Evolutionary conservation across 2,888 invertebrate species (phyloP).

Genomic region (Drosophila gaucha): DNA sequence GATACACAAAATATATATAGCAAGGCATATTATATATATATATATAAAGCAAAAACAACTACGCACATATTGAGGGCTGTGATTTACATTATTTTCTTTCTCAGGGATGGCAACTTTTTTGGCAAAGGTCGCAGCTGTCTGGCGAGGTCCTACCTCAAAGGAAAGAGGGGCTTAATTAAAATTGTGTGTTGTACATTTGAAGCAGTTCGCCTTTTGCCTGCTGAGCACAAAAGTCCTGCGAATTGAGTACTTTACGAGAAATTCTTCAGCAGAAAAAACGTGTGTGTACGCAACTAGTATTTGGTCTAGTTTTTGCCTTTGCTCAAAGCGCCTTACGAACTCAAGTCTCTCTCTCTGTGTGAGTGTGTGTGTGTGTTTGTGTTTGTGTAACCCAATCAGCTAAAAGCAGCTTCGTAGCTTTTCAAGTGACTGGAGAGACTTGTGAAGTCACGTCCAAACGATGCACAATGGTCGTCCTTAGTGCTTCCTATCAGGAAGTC

Average conservation of each 20-base stretch:
- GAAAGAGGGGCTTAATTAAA: conserved; percentile 54
- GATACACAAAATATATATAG: background rate
- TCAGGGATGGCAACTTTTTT: conserved; percentile 19
- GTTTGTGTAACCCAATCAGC: conserved; percentile 43
- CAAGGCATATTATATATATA: background rate
- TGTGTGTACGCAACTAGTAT: conserved; percentile 14
- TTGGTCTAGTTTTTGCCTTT: background rate
- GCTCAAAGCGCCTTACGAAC: conserved; percentile 40
- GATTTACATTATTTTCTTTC: conserved; percentile 32
- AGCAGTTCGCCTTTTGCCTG: no score
- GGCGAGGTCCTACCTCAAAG: conserved; percentile 5
- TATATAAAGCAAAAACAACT: conserved; percentile 2
- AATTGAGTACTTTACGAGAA: conserved; percentile 6
- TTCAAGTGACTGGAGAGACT: conserved; percentile 6
- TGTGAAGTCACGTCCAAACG: conserved; percentile 15
- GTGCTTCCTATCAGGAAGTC: conserved; percentile 52
- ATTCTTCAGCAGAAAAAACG: background rate
- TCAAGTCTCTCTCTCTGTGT: background rate
- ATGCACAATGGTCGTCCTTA: conserved; percentile 19
- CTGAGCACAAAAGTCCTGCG: background rate
- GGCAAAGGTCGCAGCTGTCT: conserved; percentile 29
- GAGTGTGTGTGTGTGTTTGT: background rate
- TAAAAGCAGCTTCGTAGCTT: conserved; percentile 33
- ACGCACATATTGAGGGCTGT: conserved; percentile 32
- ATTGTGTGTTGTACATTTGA: conserved; percentile 28